Evolutionary conservation across 2,113 vertebrate species (phyloP), one percentile per base, ranked within the genome.

Genomic region (Oostethus manadensis): DNA sequence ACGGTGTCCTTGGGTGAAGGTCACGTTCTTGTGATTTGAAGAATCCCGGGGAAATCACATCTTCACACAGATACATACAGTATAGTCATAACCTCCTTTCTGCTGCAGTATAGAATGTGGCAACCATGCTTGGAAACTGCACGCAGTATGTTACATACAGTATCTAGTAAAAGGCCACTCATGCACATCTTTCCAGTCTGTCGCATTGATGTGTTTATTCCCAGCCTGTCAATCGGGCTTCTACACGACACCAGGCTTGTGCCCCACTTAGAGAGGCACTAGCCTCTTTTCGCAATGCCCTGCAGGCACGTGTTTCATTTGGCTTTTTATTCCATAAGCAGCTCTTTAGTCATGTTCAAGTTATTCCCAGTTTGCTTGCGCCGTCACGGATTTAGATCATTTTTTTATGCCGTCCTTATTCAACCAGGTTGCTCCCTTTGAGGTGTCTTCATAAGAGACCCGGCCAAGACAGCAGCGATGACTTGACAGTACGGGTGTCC

Each of bases 191-290:
- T 83, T 75, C 71, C 66, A 61, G 54, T 67, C 64, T 68, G 79
- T 60, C 78, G 60, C 58, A 87, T 87, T 79, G 79, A 84, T 84
- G 62, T 6, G 46, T 67, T 71, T 50, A 54, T 68, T 69, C 35
- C 48, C 44, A 63, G 70, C 18, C 60, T 62, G 62, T 68, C 71
- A 64, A 42, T 62, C 49, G 44, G 18, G 59, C 55, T 40, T 66
- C 43, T 23, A 46, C 33, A 38, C 35, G 17, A 48, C 45, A 68
- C 43, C 29, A 48, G 15, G 51, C 56, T 33, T 60, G 67, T 83
- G 83, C 67, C 80, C 83, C 62, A 84, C 64, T 82, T 87, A 51
- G 74, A 46, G 38, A 58, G 60, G 44, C 70, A 76, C 43, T 47
- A 57, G 66, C 74, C 77, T 82, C 72, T 56, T 83, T 84, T 74